Percentiles rank a stretch among this genome's conserved stretches.
Conservation (phyloP, 2,797 vertebrate genomes). For the Melanotaenia nigrans region DNA sequence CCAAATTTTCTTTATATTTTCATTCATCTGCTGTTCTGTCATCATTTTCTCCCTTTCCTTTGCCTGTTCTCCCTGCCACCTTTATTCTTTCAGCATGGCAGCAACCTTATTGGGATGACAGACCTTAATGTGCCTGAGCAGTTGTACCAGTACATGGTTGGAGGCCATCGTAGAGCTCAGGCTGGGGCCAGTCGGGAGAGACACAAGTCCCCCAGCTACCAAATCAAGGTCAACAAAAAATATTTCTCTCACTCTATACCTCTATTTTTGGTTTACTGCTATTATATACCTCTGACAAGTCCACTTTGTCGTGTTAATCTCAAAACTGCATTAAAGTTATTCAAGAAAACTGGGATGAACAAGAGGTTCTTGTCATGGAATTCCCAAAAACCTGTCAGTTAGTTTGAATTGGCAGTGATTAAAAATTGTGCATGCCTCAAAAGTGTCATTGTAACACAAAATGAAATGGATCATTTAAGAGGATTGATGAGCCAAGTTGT, state of each 20-base stretch:
- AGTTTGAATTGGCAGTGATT: no score
- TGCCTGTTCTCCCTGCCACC: background rate
- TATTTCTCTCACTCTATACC: no score
- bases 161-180: slow-evolving; percentile 92
- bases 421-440: no score
- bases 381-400: background rate
- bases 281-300: no score
- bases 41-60: background rate
- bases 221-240: slow-evolving; percentile 90
- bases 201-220: slow-evolving; percentile 98
- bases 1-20: no score
- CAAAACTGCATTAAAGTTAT: background rate
- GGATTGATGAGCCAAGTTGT: background rate
- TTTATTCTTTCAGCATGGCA: slow-evolving; percentile 88
- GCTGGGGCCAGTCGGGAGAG: slow-evolving; percentile 92
- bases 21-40: background rate
- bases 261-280: background rate
- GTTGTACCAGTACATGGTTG: slow-evolving; percentile 99
- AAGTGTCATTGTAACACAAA: background rate
- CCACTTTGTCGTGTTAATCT: background rate
- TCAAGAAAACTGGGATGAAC: no score
- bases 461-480: background rate
- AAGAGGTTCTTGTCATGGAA: no score
- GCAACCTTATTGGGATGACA: slow-evolving; percentile 97
- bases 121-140: slow-evolving; percentile 98